A percentile compares a stretch with the other conserved stretches of the same genome.
Conservation (phyloP, 2,797 vertebrate species). For the Forpus xanthops region DNA sequence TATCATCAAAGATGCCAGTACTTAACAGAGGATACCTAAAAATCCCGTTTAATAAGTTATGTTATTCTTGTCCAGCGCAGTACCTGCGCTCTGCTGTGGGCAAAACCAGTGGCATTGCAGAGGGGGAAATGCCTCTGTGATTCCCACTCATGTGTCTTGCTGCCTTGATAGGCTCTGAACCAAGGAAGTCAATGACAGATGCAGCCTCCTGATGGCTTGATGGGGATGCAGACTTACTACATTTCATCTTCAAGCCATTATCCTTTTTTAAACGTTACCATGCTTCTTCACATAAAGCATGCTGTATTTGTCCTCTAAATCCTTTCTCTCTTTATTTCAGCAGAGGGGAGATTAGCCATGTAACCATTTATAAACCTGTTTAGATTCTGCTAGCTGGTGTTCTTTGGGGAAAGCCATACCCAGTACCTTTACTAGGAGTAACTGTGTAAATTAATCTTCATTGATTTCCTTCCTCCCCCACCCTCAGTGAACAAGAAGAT, state of each 20-base stretch:
- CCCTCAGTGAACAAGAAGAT: not conserved
- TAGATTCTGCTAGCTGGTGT: slow-evolving; percentile 8
- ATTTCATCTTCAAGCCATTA: not conserved
- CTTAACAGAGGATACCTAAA: not conserved
- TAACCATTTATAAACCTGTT: slow-evolving; percentile 45
- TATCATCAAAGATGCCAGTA: not conserved
- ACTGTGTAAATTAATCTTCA: slow-evolving; percentile 9
- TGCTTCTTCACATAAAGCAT: not conserved
- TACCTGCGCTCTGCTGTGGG: not conserved
- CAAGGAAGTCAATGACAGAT: not conserved
- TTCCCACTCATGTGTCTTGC: not conserved
- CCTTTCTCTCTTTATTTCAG: slow-evolving; percentile 53
- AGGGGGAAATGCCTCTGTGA: not conserved
- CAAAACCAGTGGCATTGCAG: not conserved
- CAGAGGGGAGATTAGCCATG: not conserved
- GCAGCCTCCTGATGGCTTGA: not conserved
- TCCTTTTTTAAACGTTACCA: not conserved
- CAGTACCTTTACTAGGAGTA: not conserved
- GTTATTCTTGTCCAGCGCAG: not conserved
- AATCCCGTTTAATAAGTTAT: not conserved
- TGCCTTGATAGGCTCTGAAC: rapidly evolving
- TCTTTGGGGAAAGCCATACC: not conserved
- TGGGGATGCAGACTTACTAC: not conserved
- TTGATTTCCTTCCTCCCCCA: not conserved
- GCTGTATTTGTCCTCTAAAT: slow-evolving; percentile 13